Conservation (phyloP, 1,140 invertebrate genomes). For the Laupala kohalensis region DNA sequence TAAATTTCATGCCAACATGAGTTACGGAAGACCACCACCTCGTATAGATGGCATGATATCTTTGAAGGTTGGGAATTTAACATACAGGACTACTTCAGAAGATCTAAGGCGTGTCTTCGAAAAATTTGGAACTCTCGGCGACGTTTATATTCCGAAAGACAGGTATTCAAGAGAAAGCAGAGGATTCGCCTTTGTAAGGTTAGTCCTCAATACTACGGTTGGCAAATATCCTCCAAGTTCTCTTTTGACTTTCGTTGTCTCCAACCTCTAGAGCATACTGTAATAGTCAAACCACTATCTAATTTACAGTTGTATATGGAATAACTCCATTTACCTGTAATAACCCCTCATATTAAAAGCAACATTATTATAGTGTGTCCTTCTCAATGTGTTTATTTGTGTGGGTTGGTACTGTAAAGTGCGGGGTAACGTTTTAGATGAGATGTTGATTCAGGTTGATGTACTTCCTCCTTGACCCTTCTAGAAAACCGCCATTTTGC, state of each 20-base stretch:
- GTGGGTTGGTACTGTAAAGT: too few species aligned
- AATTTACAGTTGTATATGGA: background rate
- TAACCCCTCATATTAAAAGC: background rate
- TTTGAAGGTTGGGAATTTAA: slow-evolving; percentile 94
- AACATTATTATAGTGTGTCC: background rate
- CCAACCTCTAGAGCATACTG: background rate
- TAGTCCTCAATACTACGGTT: slow-evolving; percentile 22
- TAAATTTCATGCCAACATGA: slow-evolving; percentile 40
- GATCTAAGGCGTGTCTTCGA: slow-evolving; percentile 89
- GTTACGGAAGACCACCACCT: slow-evolving; percentile 80
- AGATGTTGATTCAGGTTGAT: background rate
- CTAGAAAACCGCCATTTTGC: background rate
- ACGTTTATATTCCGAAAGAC: slow-evolving; percentile 97
- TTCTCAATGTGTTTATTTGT: too few species aligned
- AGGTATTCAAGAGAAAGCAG: slow-evolving; percentile 87
- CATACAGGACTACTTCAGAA: slow-evolving; percentile 90
- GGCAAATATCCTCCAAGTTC: background rate
- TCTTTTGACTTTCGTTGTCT: slow-evolving; percentile 1
- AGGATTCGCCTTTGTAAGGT: slow-evolving; percentile 95
- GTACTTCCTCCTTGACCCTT: background rate
- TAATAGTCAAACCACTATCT: background rate
- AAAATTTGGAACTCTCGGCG: slow-evolving; percentile 92
- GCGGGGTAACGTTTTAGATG: too few species aligned
- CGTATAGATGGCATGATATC: slow-evolving; percentile 94
- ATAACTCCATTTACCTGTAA: background rate